Conservation (phyloP, 1,140 invertebrate genomes). For the Nasonia longicornis region DNA sequence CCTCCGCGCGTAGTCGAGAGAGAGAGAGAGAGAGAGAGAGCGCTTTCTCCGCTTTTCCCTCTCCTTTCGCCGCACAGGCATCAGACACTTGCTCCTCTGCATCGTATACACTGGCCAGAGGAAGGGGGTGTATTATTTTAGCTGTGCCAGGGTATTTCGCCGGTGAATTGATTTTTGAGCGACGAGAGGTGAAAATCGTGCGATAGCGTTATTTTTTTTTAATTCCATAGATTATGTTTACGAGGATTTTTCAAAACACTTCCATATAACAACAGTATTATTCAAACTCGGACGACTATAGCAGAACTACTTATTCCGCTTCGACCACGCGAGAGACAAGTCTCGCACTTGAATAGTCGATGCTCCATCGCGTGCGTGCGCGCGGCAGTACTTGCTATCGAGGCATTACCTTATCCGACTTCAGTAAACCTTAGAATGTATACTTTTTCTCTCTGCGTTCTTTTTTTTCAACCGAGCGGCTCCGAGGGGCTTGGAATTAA, state of each 20-base stretch:
- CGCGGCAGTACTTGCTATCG: background rate
- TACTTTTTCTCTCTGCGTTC: background rate
- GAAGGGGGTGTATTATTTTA: background rate
- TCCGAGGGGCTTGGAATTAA: background rate
- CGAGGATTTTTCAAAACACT: no score
- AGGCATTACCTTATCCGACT: slow-evolving; percentile 26
- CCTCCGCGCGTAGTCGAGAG: slow-evolving; percentile 32
- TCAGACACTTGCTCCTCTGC: background rate
- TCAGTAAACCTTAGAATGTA: slow-evolving; percentile 14
- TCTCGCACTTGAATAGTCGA: slow-evolving; percentile 15
- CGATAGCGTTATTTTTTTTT: no score
- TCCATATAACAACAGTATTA: background rate
- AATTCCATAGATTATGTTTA: no score
- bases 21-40: no score
- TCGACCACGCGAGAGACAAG: background rate
- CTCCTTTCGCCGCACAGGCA: background rate
- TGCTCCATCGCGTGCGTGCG: background rate
- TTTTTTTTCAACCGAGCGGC: no score
- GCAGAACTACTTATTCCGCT: background rate
- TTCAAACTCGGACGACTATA: background rate
- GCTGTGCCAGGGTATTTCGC: background rate
- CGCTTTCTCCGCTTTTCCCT: slow-evolving; percentile 33
- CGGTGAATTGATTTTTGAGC: background rate
- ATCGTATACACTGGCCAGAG: background rate
- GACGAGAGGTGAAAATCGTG: no score